Evolutionary conservation across 2,797 vertebrate species (phyloP).

Genomic region (Argya squamiceps): DNA sequence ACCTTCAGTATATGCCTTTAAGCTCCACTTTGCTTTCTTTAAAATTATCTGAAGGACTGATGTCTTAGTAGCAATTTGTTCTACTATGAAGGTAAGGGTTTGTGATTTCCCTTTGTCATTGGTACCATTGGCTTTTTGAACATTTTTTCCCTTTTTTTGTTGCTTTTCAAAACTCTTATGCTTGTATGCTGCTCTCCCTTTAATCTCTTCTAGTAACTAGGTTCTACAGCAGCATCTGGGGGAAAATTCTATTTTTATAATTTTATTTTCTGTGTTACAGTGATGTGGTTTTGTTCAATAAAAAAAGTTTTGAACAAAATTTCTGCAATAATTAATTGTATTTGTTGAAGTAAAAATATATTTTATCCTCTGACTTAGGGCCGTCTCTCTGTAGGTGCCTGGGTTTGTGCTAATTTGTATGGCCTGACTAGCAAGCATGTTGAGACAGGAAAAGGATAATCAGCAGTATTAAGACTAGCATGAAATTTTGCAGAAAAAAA

Average conservation of each 20-base stretch:
- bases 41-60: not conserved
- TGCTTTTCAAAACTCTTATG: not conserved
- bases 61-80: not conserved
- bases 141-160: not conserved
- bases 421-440: not conserved
- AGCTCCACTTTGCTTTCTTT: not conserved
- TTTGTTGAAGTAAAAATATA: not conserved
- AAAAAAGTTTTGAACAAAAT: not conserved
- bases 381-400: not conserved
- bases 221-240: not conserved
- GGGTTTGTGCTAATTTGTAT: not conserved
- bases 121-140: not conserved
- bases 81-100: not conserved
- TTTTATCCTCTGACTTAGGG: not conserved
- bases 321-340: not conserved
- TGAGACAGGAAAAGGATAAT: not conserved
- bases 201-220: not conserved
- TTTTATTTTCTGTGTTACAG: not conserved
- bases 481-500: not conserved
- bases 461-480: not conserved
- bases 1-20: not conserved
- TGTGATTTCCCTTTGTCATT: conserved; percentile 11
- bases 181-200: not conserved
- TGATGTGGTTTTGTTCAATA: not conserved
- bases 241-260: not conserved